Base-by-base conservation (phyloP, 2,113 vertebrate genomes). In the Varanus salvator region DNA sequence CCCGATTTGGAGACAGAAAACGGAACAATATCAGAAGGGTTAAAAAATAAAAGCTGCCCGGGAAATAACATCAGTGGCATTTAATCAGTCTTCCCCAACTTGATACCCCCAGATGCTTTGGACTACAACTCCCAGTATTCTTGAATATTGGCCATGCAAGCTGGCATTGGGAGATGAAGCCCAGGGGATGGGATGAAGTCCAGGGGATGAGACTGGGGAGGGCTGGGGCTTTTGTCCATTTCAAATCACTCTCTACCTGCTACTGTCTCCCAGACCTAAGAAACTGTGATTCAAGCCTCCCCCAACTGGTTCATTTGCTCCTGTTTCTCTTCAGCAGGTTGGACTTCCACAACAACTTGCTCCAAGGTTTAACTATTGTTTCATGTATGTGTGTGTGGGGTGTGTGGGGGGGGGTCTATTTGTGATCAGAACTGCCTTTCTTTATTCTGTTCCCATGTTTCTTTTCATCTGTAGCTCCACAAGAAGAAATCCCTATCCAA, bases 401-500 rank as follows among this genome's bases (percentile, higher is more conserved):
- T 75, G 82, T 71, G 3, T 69, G 1, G n/a, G 31, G 19, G 34
- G 8, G 64, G 82, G 38, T 57, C 71, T 60, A n/a, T 4, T 85
- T 50, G 69, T 54, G 57, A 38, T 31, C 27, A 72, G 23, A 57
- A 21, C n/a, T 31, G 21, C 31, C 34, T 76, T 66, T 23, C 66
- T 69, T 78, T 52, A 9, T 78, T 11, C 5, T 2, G 4, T 68
- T 29, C 11, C 8, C 29, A 52, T 11, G 29, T 31, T 87, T 34
- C 29, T 68, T 31, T 52, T 69, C 34, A 27, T 44, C 68, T 88
- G n/a, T 52, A 82, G 19, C 9, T 4, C 5, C 83, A 80, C 60
- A 25, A 85, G 84, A 3, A 19, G 71, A 25, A 25, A 19, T 0
- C 11, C 12, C 2, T 0, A 38, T 84, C 50, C 48, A 17, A 0